Conservation (phyloP, 1,140 invertebrate genomes). For the Calycopis cecrops region DNA sequence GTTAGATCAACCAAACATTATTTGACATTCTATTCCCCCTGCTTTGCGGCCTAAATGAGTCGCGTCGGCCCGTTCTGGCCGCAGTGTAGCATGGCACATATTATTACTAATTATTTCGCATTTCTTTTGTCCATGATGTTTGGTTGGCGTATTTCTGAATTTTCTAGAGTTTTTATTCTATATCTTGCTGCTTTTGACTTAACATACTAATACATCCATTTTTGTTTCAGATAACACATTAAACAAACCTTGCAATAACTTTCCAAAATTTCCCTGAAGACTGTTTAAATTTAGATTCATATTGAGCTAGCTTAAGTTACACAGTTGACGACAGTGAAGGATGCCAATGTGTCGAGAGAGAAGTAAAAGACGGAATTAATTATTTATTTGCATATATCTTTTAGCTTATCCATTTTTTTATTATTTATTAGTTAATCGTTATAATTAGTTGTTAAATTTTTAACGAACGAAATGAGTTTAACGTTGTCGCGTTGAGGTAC, state of each 20-base stretch:
- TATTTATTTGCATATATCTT: constrained; percentile 63
- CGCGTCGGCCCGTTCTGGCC: too few relatives aligned
- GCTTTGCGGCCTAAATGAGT: too few relatives aligned
- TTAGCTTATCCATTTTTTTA: constrained; percentile 46
- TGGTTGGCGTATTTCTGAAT: too few relatives aligned
- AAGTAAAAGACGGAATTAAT: constrained; percentile 68
- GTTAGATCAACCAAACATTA: too few relatives aligned
- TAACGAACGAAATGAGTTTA: constrained; percentile 33
- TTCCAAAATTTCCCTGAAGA: constrained; percentile 68
- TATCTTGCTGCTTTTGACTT: too few relatives aligned
- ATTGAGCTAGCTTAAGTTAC: constrained; percentile 50
- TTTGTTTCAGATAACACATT: constrained; percentile 67
- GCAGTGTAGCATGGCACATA: too few relatives aligned
- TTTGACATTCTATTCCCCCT: too few relatives aligned
- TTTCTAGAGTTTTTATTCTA: too few relatives aligned
- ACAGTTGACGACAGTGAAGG: constrained; percentile 36
- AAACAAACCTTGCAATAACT: constrained; percentile 57
- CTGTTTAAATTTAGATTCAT: constrained; percentile 57
- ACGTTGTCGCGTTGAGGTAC: constrained; percentile 28
- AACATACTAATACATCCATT: constrained; percentile 19
- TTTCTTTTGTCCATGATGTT: too few relatives aligned
- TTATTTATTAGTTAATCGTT: constrained; percentile 30
- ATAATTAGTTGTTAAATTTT: constrained; percentile 17
- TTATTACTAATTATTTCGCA: too few relatives aligned
- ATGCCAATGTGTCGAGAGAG: constrained; percentile 67